A percentile compares a stretch with the other conserved stretches of the same genome.
Evolutionary conservation across 2,113 vertebrate genomes (phyloP).

Genomic region (Smithornis capensis): DNA sequence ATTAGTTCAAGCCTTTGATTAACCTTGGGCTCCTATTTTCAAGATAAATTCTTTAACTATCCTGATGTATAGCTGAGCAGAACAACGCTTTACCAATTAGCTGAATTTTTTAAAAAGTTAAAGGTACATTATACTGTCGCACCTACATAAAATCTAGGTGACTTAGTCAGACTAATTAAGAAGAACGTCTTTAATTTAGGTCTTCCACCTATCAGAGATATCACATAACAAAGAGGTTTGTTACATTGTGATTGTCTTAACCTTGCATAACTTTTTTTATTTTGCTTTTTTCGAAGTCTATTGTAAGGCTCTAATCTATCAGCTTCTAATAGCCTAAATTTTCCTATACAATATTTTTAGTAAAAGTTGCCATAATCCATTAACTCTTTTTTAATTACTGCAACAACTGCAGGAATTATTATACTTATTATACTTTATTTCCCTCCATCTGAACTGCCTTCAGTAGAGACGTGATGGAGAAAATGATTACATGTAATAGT

Average conservation of each 20-base stretch:
- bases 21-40: neutral
- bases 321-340: neutral
- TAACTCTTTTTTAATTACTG: neutral
- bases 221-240: neutral
- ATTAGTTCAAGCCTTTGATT: neutral
- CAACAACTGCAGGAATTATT: neutral
- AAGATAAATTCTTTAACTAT: neutral
- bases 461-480: neutral
- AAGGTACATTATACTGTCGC: neutral
- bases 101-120: neutral
- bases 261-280: rapidly evolving
- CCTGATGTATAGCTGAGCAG: neutral
- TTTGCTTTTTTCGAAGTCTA: neutral
- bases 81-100: neutral
- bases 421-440: no score
- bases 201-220: neutral
- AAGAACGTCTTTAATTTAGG: neutral
- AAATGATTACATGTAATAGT: neutral
- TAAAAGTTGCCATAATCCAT: neutral
- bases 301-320: neutral
- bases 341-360: neutral
- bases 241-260: neutral
- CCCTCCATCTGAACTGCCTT: neutral
- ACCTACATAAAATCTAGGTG: neutral
- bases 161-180: neutral